Evolutionary conservation across 2,113 vertebrate genomes (phyloP), one percentile per base, ranked within the genome.

Genomic region (Crypturellus undulatus): DNA sequence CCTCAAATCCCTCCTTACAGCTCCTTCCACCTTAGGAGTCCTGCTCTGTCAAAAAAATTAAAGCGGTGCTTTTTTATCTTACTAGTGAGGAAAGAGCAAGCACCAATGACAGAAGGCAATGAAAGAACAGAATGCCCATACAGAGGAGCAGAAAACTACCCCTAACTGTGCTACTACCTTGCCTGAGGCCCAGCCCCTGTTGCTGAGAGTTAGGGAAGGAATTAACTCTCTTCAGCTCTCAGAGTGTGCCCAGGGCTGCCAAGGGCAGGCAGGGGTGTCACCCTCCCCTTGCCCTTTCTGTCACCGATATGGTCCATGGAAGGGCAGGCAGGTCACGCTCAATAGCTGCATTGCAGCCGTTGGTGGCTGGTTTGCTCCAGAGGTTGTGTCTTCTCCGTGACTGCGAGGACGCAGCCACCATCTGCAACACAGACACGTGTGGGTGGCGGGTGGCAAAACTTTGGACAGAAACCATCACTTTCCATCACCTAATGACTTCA

Each of bases 301-400:
- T 54, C 64, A 62, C 30, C 7, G 0, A 0, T 22, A 1, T 45
- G 64, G 36, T 12, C 42, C 45, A 11, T 1, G 3, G 42, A 54
- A 77, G 85, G 34, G 58, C 32, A 60, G 42, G 19, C 18, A 3
- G 1, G 2, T 60, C 54, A 59, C 0, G 1, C 26, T 70, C 51
- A 24, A 19, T 30, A 6, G 45, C 51, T 20, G 24, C 0, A 0
- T 7, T 49, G 28, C 75, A 92, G 81, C 59, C 0, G 0, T 19
- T 40, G 5, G 1, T 24, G 9, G 10, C 72, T 89, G 13, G 4
- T 64, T 34, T 82, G 42, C 34, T 64, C 64, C 63, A 60, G 68
- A 16, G 5, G 9, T 59, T 20, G 64, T 62, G 47, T 59, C 62
- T 78, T 47, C 16, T n/a, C 26, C 88, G 40, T 17, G 7, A 28